These are phyloP conservation scores for Lipophrys pholis DNA, from an alignment of 2,113 vertebrate genomes.

Conservation along the genomic window DNA sequence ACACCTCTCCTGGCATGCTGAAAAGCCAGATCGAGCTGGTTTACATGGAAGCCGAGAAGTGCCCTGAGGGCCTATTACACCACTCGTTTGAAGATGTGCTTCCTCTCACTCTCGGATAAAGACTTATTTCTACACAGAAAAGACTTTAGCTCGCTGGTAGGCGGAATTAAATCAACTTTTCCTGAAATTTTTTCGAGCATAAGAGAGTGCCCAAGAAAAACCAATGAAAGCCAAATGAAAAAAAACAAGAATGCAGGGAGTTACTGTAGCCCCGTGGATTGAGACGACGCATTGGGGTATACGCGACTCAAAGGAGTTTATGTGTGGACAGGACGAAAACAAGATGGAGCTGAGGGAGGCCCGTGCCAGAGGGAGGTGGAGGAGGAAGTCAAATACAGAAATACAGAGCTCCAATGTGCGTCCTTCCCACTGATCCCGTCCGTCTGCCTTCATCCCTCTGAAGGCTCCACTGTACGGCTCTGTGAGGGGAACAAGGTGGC, in stretches of 20 bases:
- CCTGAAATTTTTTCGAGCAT: background rate
- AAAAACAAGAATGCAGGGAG: background rate
- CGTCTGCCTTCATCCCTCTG: constrained; percentile 36
- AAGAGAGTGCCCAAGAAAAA: constrained; percentile 35
- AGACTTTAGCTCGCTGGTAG: constrained; percentile 4
- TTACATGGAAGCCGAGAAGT: constrained; percentile 40
- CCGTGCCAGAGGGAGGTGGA: constrained; percentile 31
- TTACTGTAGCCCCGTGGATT: background rate
- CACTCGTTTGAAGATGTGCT: constrained; percentile 39
- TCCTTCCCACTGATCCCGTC: constrained; percentile 22
- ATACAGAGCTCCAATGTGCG: constrained; percentile 71
- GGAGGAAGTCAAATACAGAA: constrained; percentile 59
- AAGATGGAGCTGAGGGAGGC: constrained; percentile 10
- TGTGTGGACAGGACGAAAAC: constrained; percentile 34
- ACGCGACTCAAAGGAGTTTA: constrained; percentile 23
- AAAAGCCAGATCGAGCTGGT: constrained; percentile 40
- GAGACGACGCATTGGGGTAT: background rate
- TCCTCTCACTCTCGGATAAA: constrained; percentile 30
- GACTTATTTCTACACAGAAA: background rate
- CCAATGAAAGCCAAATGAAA: constrained; percentile 14
- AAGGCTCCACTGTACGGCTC: constrained; percentile 65
- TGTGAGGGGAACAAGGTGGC: constrained; percentile 60
- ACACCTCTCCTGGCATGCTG: constrained; percentile 52
- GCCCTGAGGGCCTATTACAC: constrained; percentile 46
- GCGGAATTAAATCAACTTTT: constrained; percentile 11